phyloP scores from a whole-genome alignment of 2,113 vertebrate species.

The Crotalus horridus region DNA sequence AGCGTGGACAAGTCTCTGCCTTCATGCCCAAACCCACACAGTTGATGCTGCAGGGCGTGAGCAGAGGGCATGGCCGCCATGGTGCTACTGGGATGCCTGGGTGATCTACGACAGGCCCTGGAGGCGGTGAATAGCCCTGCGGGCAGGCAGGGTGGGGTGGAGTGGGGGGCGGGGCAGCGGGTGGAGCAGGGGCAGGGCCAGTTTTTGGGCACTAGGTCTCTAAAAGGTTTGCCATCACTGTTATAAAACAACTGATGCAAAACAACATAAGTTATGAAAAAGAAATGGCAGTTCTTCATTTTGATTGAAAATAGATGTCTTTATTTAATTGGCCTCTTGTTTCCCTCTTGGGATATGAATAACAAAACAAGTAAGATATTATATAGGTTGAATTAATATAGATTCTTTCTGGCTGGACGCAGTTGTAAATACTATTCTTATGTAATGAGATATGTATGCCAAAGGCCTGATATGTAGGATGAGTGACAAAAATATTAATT shows the following conservation, averaged over 20 bases:
- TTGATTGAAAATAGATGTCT: not conserved
- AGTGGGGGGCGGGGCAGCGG: too few species aligned
- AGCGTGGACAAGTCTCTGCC: too few species aligned
- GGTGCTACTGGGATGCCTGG: too few species aligned
- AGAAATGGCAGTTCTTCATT: not conserved
- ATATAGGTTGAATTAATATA: slow-evolving; percentile 6
- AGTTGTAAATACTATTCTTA: not conserved
- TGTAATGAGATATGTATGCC: not conserved
- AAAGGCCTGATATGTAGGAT: not conserved
- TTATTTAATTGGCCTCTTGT: not conserved
- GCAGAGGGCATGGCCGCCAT: too few species aligned
- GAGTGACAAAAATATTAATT: not conserved
- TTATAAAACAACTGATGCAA: not conserved
- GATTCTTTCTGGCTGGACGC: not conserved
- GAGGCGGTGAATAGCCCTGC: too few species aligned
- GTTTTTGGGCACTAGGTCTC: too few species aligned
- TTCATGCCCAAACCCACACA: too few species aligned
- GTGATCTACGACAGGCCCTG: too few species aligned
- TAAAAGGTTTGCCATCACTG: too few species aligned
- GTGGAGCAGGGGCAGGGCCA: too few species aligned
- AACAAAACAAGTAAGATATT: not conserved
- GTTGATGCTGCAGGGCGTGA: too few species aligned
- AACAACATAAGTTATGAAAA: not conserved
- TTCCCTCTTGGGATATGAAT: not conserved
- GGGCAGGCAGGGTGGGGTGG: too few species aligned